phyloP scores from a whole-genome alignment of 92 coral and sea anemone genomes.

The Palythoa grandis region DNA sequence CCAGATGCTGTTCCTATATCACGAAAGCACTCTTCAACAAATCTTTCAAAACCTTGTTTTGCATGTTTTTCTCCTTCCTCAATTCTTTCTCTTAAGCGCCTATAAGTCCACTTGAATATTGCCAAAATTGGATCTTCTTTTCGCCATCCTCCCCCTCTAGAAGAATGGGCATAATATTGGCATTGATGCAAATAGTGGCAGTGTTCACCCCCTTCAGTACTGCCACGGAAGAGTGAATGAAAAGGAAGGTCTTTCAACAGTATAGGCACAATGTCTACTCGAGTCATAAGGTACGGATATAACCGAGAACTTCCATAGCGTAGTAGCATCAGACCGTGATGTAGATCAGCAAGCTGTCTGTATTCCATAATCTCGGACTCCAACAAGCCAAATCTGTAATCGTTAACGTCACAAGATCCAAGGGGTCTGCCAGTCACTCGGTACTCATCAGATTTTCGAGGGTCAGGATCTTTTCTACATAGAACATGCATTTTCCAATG shows the following conservation, averaged over 20 bases:
- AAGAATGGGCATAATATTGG: too few relatives aligned
- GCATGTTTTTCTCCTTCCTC: too few relatives aligned
- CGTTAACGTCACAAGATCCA: not conserved
- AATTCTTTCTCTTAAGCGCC: too few relatives aligned
- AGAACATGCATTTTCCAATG: constrained; percentile 58
- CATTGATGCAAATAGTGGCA: too few relatives aligned
- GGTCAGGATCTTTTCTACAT: constrained; percentile 58
- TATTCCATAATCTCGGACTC: constrained; percentile 47
- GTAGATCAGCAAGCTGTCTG: constrained; percentile 45
- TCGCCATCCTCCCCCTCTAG: too few relatives aligned
- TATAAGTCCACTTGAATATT: too few relatives aligned
- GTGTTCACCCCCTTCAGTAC: not conserved
- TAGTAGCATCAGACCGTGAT: constrained; percentile 47
- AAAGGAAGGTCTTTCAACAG: constrained; percentile 17
- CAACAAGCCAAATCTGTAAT: constrained; percentile 47
- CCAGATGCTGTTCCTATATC: not conserved
- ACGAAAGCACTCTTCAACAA: not conserved
- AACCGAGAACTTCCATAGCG: constrained; percentile 51
- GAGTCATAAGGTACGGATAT: constrained; percentile 55
- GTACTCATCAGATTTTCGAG: not conserved
- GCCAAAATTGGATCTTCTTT: too few relatives aligned
- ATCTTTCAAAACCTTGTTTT: too few relatives aligned
- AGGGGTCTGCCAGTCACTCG: not conserved
- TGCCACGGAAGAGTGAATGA: constrained; percentile 20
- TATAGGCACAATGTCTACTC: constrained; percentile 51